Base-by-base conservation (phyloP, 2,888 invertebrate genomes). In the Cinara cedri region DNA sequence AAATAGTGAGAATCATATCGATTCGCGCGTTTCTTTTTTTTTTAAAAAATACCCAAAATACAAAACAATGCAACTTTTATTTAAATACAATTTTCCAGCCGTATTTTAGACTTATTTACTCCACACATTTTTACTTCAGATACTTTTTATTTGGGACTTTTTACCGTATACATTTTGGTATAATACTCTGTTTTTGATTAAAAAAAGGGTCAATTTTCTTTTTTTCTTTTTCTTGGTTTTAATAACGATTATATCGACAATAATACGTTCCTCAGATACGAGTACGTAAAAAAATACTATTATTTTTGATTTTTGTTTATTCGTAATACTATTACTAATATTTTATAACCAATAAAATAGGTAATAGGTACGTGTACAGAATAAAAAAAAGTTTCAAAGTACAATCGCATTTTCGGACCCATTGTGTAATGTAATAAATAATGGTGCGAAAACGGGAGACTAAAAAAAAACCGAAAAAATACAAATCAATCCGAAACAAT, bases 221-320 rank as follows among this genome's bases (percentile, higher is more conserved):
- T 42, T 19, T 34, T 24, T 34, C 3, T 34, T 4, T 34, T 34
- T 34, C n/a, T n/a, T n/a, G n/a, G n/a, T 34, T 34, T 34, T 34
- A 42, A 71, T 46, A 49, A 55, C 55, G 6, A 44, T 16, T 44
- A 21, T 71, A 72, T 46, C n/a, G 46, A n/a, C 57, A 72, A n/a
- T 44, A 72, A 57, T 57, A n/a, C 34, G 34, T 34, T 34, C 42
- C 54, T 70, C 34, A 14, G 34, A 10, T 24, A 24, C 10, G 46
- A 49, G 26, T 62, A 62, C 19, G 34, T 49, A 72, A 46, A 72
- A 72, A n/a, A n/a, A n/a, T n/a, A 34, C 6, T 72, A 72, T 49
- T 62, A 62, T 49, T 49, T 62, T 72, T 19, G n/a, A 26, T 62
- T 62, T 60, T 72, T 72, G 26, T 62, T 62, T 62, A 19, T 72